These are phyloP conservation scores for Hoplostethus atlanticus DNA, from an alignment of 2,797 vertebrate species.

Conservation along the genomic window DNA sequence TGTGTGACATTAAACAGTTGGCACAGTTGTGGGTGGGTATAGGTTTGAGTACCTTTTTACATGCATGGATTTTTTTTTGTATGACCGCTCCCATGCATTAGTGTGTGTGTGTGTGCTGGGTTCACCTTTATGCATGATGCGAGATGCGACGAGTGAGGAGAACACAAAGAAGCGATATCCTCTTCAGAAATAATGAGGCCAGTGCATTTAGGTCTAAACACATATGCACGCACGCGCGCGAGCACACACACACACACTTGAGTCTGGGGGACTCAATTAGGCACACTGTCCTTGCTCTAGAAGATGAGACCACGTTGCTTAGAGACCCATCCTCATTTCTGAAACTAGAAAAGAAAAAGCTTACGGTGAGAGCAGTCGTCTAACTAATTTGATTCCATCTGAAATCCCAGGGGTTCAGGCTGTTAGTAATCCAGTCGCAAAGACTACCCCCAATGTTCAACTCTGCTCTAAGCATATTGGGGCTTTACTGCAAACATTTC, in stretches of 20 bases:
- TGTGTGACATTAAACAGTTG: conserved; percentile 1
- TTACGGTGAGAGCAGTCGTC: conserved; percentile 3
- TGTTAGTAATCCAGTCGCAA: too few species aligned
- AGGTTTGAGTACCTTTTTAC: conserved; percentile 36
- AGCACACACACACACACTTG: conserved; percentile 35
- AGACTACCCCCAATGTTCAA: too few species aligned
- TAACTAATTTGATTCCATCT: conserved; percentile 16
- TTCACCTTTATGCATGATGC: conserved; percentile 39
- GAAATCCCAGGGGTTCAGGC: conserved; percentile 1
- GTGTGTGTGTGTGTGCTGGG: conserved; percentile 40
- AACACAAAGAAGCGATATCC: conserved; percentile 70
- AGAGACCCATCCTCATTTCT: conserved; percentile 41
- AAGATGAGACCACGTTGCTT: conserved; percentile 56
- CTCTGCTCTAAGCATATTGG: too few species aligned
- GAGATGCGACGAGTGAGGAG: conserved; percentile 28
- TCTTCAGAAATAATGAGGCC: conserved; percentile 80
- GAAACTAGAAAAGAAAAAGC: conserved; percentile 4
- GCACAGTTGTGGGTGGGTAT: conserved; percentile 20
- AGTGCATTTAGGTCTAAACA: conserved; percentile 50
- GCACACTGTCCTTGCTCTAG: conserved; percentile 17
- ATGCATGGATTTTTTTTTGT: conserved; percentile 32
- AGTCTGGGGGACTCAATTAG: conserved; percentile 58
- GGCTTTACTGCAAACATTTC: not conserved
- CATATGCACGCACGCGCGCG: conserved; percentile 18
- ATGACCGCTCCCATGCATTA: conserved; percentile 5